A percentile compares a stretch with the other conserved stretches of the same genome.
Evolutionary conservation across 1,140 invertebrate genomes (phyloP).

Genomic region (Bactericera cockerelli): DNA sequence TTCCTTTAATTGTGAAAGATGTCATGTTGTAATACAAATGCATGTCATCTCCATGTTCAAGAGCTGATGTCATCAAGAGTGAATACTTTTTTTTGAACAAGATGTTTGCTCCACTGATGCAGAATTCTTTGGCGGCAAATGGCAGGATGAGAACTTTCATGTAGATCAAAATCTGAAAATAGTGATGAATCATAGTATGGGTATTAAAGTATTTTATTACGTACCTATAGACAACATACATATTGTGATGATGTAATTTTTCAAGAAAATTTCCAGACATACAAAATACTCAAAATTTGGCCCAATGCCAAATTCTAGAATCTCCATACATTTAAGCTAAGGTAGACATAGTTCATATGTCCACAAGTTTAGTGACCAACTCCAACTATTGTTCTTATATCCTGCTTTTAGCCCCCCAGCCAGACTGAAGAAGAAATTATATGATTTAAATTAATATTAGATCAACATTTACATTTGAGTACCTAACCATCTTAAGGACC

Average conservation of each 20-base stretch:
- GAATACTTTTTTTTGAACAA: conserved; percentile 37
- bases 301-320: too few species aligned
- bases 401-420: too few species aligned
- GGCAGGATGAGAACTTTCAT: conserved; percentile 34
- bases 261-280: not conserved
- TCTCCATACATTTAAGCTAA: too few species aligned
- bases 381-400: too few species aligned
- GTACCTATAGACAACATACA: not conserved
- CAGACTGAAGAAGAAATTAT: too few species aligned
- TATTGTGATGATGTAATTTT: not conserved
- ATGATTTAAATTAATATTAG: too few species aligned
- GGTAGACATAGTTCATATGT: too few species aligned
- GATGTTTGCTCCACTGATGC: conserved; percentile 40
- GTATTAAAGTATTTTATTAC: conserved; percentile 7
- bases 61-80: conserved; percentile 39
- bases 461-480: too few species aligned
- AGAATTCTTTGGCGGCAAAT: conserved; percentile 39
- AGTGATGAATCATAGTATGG: conserved; percentile 14
- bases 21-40: conserved; percentile 62
- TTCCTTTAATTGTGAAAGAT: conserved; percentile 48
- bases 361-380: too few species aligned
- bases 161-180: conserved; percentile 32
- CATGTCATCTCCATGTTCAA: conserved; percentile 53
- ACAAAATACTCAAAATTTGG: too few species aligned
- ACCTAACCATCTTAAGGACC: too few species aligned